These are phyloP conservation scores for Raja brachyura DNA, from an alignment of 2,113 vertebrate genomes.

Conservation along the genomic window DNA sequence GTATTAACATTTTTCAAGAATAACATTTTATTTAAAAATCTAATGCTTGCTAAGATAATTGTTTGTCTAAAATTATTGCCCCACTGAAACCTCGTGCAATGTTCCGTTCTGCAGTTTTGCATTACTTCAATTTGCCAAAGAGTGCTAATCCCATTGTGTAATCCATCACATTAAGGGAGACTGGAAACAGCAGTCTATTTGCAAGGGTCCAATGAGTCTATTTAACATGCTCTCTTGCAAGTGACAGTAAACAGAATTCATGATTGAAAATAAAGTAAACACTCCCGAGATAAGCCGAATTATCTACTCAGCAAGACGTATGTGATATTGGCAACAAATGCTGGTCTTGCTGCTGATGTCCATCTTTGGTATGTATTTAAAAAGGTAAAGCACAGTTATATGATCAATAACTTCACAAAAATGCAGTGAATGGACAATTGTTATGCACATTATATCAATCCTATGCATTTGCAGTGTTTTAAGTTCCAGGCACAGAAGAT, in stretches of 20 bases:
- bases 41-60: background rate
- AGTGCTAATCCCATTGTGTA: no score
- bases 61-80: background rate
- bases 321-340: no score
- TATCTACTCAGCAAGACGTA: background rate
- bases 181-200: no score
- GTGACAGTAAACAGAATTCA: background rate
- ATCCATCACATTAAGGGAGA: no score
- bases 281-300: background rate
- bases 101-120: background rate
- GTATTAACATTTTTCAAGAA: background rate
- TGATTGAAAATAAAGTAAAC: background rate
- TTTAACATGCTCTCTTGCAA: background rate
- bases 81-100: background rate
- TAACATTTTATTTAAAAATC: background rate
- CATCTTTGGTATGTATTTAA: no score
- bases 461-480: background rate
- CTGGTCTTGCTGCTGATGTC: no score
- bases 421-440: background rate
- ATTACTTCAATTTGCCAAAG: no score
- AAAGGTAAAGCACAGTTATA: no score
- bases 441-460: background rate
- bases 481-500: background rate
- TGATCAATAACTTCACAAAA: no score
- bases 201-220: no score